These are phyloP conservation scores for Argentina silus DNA, from an alignment of 2,797 vertebrate genomes.

Conservation along the genomic window DNA sequence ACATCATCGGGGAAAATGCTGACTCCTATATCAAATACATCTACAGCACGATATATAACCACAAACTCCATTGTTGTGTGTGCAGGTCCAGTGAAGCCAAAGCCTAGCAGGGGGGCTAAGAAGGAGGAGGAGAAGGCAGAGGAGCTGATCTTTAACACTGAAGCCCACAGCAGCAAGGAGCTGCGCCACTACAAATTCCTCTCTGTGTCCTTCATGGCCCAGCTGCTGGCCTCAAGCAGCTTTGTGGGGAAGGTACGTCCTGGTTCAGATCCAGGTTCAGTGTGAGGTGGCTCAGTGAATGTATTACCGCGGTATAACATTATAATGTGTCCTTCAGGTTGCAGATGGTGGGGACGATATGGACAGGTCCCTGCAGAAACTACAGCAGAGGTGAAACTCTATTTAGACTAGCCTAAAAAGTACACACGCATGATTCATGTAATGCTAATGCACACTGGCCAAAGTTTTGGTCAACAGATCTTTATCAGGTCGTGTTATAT, in stretches of 20 bases:
- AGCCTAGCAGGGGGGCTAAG: conserved; percentile 26
- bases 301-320: neutral
- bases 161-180: conserved; percentile 88
- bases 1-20: too few relatives aligned
- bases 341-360: conserved; percentile 71
- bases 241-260: conserved; percentile 83
- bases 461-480: too few relatives aligned
- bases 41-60: neutral
- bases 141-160: conserved; percentile 84
- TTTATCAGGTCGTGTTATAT: too few relatives aligned
- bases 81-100: conserved; percentile 56
- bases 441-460: too few relatives aligned
- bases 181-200: conserved; percentile 93
- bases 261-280: too few relatives aligned
- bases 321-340: conserved; percentile 71
- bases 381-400: conserved; percentile 87
- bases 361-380: conserved; percentile 71
- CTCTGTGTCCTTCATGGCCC: conserved; percentile 89
- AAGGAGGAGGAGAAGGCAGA: conserved; percentile 69
- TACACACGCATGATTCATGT: too few relatives aligned
- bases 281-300: neutral
- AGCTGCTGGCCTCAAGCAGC: conserved; percentile 82
- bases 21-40: too few relatives aligned
- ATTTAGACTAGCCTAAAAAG: neutral
- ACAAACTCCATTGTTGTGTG: neutral